Base-by-base conservation (phyloP, 2,113 vertebrate genomes). In the Plecotus auritus region DNA sequence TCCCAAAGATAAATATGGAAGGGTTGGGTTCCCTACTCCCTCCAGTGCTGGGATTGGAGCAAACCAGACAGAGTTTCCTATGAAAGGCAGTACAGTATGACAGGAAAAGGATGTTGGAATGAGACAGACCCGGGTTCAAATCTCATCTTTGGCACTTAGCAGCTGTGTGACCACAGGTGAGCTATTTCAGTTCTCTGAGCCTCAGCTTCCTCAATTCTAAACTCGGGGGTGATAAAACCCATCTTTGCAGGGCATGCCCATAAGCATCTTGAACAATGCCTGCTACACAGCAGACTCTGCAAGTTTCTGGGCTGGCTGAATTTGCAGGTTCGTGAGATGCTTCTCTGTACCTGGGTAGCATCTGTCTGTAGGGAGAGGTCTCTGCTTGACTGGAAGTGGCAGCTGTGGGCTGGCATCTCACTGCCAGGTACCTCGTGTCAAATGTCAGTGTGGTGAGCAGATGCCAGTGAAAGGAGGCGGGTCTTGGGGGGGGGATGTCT, bases 201-300 rank as follows among this genome's bases (percentile, higher is more conserved):
- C 45, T 70, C 28, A 10, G 9, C 12, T 32, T 86, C 28, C n/a
- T 94, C 5, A 30, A 17, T 64, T 35, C 4, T 40, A n/a, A 82
- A 56, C n/a, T 17, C 6, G 7, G 10, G 9, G 1, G 11, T 35
- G 69, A 20, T 17, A 7, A 69, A 23, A 37, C 16, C 42, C 64
- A 47, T 18, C 17, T 77, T 42, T 2, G 2, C 12, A 32, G 16
- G 69, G 40, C 22, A 28, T 49, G 35, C 4, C 9, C 3, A 8
- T 35, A 54, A 49, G 32, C 0, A 1, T 37, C 37, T 35, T 22
- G 18, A 26, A 30, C 4, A 14, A 35, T 18, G 26, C 54, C 56
- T n/a, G 10, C 45, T 51, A 4, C 26, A 1, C 0, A 0, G 16
- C 17, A 30, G 32, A 20, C 17, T 9, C 51, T 40, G n/a, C 10